A percentile compares a stretch with the other conserved stretches of the same genome.
These are phyloP conservation scores for Neoitamus cyanurus DNA, from an alignment of 2,888 invertebrate species.

Conservation along the genomic window DNA sequence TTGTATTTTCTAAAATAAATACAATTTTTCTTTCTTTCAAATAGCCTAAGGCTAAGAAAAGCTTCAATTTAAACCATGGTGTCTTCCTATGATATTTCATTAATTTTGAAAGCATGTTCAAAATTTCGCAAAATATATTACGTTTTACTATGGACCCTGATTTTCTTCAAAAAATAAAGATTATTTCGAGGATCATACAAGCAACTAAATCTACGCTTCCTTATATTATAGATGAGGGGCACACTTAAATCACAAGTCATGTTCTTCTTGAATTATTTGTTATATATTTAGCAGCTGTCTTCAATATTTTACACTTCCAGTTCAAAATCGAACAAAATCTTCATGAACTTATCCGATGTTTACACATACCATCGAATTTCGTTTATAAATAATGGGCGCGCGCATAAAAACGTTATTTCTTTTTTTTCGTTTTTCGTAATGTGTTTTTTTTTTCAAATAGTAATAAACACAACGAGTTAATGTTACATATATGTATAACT, in stretches of 20 bases:
- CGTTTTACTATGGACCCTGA: too few species aligned
- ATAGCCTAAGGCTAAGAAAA: too few species aligned
- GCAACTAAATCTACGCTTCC: neutral
- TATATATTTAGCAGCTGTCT: neutral
- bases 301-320: neutral
- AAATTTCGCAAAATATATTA: too few species aligned
- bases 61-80: too few species aligned
- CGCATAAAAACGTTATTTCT: neutral
- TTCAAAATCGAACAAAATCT: constrained; percentile 5
- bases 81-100: too few species aligned
- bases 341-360: neutral
- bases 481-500: constrained; percentile 10
- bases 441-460: neutral
- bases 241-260: neutral
- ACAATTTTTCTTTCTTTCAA: too few species aligned
- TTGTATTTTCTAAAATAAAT: too few species aligned
- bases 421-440: neutral
- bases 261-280: neutral
- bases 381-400: neutral
- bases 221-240: too few species aligned
- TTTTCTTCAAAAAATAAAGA: neutral
- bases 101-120: neutral
- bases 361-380: neutral
- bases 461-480: constrained; percentile 30
- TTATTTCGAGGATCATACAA: neutral